These are phyloP conservation scores for Sylvilagus floridanus DNA, from an alignment of 2,797 vertebrate species.

Conservation along the genomic window DNA sequence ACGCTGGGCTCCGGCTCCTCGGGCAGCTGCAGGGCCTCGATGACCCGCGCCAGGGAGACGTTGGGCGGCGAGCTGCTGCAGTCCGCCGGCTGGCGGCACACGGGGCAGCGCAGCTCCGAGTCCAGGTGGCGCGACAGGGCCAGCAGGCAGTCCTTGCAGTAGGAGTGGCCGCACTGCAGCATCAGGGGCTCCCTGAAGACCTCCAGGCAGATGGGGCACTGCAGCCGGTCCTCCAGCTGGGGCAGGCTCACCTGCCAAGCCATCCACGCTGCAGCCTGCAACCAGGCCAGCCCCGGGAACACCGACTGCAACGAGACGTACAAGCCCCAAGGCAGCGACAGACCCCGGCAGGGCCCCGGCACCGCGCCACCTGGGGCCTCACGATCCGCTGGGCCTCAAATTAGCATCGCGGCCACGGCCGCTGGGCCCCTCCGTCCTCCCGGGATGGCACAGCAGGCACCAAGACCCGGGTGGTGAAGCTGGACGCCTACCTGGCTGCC, in stretches of 20 bases:
- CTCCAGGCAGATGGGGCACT: constrained; percentile 91
- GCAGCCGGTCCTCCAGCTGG: constrained; percentile 88
- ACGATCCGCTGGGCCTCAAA: accelerated
- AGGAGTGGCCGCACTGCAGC: constrained; percentile 91
- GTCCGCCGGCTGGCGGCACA: constrained; percentile 89
- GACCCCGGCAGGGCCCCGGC: too few relatives aligned
- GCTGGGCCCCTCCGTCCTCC: not conserved
- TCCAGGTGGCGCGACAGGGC: constrained; percentile 86
- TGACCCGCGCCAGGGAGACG: constrained; percentile 88
- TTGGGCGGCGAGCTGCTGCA: constrained; percentile 89
- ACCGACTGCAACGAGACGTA: not conserved
- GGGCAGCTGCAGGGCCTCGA: constrained; percentile 87
- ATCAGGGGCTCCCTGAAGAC: constrained; percentile 90
- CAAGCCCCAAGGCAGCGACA: not conserved
- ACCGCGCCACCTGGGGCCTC: not conserved
- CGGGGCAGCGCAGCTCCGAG: constrained; percentile 88
- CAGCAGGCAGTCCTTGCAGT: constrained; percentile 89
- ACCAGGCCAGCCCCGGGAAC: not conserved
- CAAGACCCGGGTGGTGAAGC: not conserved
- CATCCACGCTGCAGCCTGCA: constrained; percentile 74
- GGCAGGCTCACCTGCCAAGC: constrained; percentile 85
- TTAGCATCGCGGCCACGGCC: not conserved
- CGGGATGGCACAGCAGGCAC: not conserved
- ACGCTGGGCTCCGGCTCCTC: constrained; percentile 77
- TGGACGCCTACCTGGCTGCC: not conserved